These are phyloP conservation scores for Canis aureus DNA, from an alignment of 2,113 vertebrate genomes.

Conservation along the genomic window DNA sequence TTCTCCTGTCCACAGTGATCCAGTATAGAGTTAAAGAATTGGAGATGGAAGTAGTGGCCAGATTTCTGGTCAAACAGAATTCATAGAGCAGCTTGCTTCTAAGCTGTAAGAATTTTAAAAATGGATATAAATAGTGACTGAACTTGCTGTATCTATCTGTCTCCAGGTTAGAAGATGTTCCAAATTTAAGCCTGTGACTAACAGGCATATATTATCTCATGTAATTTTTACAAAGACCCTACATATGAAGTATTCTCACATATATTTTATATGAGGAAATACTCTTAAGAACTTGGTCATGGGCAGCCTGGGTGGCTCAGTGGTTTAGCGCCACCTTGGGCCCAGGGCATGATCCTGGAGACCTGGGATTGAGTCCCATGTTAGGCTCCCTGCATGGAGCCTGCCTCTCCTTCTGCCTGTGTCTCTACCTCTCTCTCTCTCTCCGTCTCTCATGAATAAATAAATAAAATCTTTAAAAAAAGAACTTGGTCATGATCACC, in stretches of 20 bases:
- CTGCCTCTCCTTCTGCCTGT: no score
- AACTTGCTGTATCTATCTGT: neutral
- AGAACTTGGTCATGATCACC: neutral
- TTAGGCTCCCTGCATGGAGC: no score
- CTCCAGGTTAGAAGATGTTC: neutral
- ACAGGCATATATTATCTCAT: neutral
- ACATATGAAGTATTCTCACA: neutral
- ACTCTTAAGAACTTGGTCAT: neutral
- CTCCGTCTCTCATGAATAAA: no score
- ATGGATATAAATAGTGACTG: slow-evolving; percentile 13
- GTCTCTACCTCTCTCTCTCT: no score
- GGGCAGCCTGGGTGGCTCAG: no score
- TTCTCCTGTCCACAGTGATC: neutral
- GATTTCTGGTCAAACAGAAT: neutral
- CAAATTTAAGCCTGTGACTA: neutral
- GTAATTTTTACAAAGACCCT: neutral
- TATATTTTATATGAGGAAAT: slow-evolving; percentile 23
- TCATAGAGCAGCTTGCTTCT: neutral
- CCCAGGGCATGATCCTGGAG: no score
- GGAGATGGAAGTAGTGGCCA: neutral
- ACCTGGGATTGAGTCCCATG: no score
- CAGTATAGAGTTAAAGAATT: neutral
- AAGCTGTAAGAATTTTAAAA: slow-evolving; percentile 26
- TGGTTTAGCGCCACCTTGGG: no score
- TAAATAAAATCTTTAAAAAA: no score